Percentiles rank a stretch among this genome's conserved stretches.
These are phyloP conservation scores for Semibalanus balanoides DNA, from an alignment of 1,140 invertebrate species.

Conservation along the genomic window DNA sequence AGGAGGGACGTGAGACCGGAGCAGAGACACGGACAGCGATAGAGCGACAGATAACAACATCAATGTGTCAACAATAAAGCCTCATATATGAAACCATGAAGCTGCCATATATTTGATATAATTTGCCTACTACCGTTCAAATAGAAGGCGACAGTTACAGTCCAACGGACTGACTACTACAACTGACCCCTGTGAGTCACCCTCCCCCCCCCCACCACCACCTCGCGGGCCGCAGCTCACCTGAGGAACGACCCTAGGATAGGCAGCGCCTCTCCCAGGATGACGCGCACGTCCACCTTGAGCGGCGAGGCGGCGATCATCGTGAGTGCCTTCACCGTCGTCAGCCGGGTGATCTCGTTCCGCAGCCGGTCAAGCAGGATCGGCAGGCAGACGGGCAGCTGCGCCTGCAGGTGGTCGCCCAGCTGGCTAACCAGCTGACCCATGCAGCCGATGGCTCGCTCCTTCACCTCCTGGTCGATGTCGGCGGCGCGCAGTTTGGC, in stretches of 20 bases:
- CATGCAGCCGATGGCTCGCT: slow-evolving; percentile 92
- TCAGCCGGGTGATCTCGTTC: slow-evolving; percentile 93
- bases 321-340: slow-evolving; percentile 87
- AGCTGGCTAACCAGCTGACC: slow-evolving; percentile 86
- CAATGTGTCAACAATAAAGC: no score
- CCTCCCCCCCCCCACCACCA: no score
- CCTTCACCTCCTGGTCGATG: slow-evolving; percentile 97
- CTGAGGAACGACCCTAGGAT: slow-evolving; percentile 77
- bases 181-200: no score
- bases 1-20: no score
- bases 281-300: slow-evolving; percentile 67
- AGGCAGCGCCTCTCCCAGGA: slow-evolving; percentile 75
- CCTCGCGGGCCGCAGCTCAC: not conserved
- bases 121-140: no score
- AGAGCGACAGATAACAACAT: no score
- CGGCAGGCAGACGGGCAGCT: slow-evolving; percentile 71
- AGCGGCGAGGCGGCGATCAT: slow-evolving; percentile 83
- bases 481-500: slow-evolving; percentile 78
- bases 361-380: slow-evolving; percentile 84
- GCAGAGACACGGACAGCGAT: no score
- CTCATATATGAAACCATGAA: no score
- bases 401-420: slow-evolving; percentile 60
- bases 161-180: no score
- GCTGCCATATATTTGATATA: no score
- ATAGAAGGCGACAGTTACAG: no score